Evolutionary conservation across 2,888 invertebrate species (phyloP), one percentile per base, ranked within the genome.

Genomic region (Noctua janthe): DNA sequence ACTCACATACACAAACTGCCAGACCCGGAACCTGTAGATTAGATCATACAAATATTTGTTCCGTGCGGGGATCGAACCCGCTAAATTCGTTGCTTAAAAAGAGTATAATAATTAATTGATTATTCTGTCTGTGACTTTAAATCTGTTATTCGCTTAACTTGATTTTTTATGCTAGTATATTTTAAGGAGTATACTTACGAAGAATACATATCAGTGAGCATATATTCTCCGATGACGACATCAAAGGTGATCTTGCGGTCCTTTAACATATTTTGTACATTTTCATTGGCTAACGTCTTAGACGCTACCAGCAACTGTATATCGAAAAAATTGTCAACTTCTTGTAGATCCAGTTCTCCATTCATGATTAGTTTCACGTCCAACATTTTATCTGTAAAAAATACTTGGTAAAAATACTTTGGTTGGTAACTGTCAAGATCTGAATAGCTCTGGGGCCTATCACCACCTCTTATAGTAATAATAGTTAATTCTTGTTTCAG

Each of bases 181-280:
- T 66, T 10, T 10, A 23, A 17, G 71, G n/a, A 73, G n/a, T 23
- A 56, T 51, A 90, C 92, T 92, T 87, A 94, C 94, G 90, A 87
- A 17, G 91, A 82, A 85, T 90, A 92, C 11, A 94, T 7, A 56
- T 94, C 93, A 17, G 79, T 89, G 70, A 93, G 94, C 91, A 95
- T 89, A 91, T 94, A 95, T 81, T 95, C 95, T 6, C 90, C 90
- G 23, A 95, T 87, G 3, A 95, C 90, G 2, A 92, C 90, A 80
- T 95, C 95, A 71, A 94, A 94, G 0, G 87, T 79, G 76, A 91
- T 84, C 0, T 70, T 89, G 0, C 91, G 90, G 73, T 95, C 93
- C 8, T 88, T 87, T 15, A 95, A 80, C 0, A 94, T 56, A 0
- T 87, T 89, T 56, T 90, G 90, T 0, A 94, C 87, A 39, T 91